Evolutionary conservation across 1,140 invertebrate genomes (phyloP).

Genomic region (Drosophila athabasca): DNA sequence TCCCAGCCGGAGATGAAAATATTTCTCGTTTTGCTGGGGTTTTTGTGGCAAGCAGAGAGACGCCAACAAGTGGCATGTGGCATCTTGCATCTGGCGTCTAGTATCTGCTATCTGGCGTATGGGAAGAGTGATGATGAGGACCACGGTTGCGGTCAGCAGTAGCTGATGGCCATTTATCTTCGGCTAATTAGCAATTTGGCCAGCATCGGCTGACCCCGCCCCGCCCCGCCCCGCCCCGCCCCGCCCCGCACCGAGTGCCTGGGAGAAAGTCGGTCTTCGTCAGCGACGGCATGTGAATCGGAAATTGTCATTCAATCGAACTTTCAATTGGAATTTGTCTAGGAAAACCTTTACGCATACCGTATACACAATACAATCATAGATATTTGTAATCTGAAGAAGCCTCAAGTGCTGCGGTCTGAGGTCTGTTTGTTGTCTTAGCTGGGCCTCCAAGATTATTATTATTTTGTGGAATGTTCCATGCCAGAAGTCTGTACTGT

Average conservation of each 20-base stretch:
- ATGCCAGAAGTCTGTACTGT: background rate
- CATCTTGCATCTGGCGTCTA: too few species aligned
- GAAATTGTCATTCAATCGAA: constrained; percentile 7
- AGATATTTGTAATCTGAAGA: constrained; percentile 46
- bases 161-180: constrained; percentile 45
- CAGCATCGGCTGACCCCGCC: constrained; percentile 34
- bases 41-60: constrained; percentile 15
- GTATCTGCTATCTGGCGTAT: background rate
- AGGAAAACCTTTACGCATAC: background rate
- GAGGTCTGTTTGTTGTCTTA: too few species aligned
- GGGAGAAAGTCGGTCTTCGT: constrained; percentile 48
- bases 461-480: too few species aligned
- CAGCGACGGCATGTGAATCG: constrained; percentile 1
- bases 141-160: constrained; percentile 42
- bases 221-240: too few species aligned
- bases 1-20: background rate
- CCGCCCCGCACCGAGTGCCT: constrained; percentile 19
- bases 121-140: constrained; percentile 6
- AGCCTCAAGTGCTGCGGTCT: constrained; percentile 6
- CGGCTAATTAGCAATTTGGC: constrained; percentile 67
- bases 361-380: background rate
- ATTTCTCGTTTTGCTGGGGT: constrained; percentile 15
- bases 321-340: constrained; percentile 4
- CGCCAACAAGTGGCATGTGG: too few species aligned
- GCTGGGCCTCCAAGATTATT: too few species aligned